Evolutionary conservation across 1,140 invertebrate species (phyloP).

Genomic region (Agraylea sexmaculata): DNA sequence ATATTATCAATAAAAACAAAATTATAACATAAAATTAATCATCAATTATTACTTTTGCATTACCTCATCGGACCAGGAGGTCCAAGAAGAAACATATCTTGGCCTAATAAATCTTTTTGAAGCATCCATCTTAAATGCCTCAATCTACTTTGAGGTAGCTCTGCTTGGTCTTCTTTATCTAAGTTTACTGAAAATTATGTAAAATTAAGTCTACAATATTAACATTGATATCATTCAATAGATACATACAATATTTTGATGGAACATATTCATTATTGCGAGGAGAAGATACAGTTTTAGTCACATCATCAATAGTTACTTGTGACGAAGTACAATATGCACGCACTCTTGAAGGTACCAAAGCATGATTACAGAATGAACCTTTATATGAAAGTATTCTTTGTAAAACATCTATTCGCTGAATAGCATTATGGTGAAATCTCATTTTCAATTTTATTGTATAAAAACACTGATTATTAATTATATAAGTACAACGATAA

Average conservation of each 20-base stretch:
- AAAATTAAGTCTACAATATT: constrained; percentile 6
- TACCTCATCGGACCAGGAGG: constrained; percentile 67
- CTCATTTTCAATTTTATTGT: too few relatives aligned
- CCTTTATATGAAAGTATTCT: not conserved
- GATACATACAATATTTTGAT: constrained; percentile 64
- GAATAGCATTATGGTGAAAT: not conserved
- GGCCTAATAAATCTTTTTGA: constrained; percentile 82
- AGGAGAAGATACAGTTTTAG: constrained; percentile 49
- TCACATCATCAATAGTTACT: constrained; percentile 66
- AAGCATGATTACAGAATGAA: too few relatives aligned
- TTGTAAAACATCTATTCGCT: not conserved
- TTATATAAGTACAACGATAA: too few relatives aligned
- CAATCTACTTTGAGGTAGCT: constrained; percentile 60
- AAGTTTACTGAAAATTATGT: constrained; percentile 37
- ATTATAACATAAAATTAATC: not conserved
- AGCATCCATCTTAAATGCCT: constrained; percentile 86
- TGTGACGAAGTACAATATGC: constrained; percentile 36
- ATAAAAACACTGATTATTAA: too few relatives aligned
- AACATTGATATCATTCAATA: constrained; percentile 15
- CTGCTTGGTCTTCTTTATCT: constrained; percentile 30
- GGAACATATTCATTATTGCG: constrained; percentile 71
- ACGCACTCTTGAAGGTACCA: too few relatives aligned
- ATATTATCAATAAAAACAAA: not conserved
- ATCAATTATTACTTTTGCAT: not conserved
- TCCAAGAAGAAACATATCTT: constrained; percentile 93